Base-by-base conservation (phyloP, 2,888 invertebrate species). In the Sphaeridia pumilis region DNA sequence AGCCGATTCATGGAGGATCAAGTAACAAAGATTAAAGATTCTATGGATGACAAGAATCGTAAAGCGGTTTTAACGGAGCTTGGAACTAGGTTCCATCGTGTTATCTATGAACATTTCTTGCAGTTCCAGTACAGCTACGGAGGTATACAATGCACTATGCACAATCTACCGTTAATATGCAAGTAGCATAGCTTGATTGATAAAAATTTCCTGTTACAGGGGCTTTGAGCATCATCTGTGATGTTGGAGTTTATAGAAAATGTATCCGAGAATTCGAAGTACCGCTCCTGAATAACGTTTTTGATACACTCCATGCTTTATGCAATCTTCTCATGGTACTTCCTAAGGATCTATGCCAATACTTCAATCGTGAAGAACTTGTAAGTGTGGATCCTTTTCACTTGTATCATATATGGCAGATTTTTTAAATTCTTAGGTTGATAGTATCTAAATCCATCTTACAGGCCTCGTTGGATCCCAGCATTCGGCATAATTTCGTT, bases 201-300 rank as follows among this genome's bases (percentile, higher is more conserved):
- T 10, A 31, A 31, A 14, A 14, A 36, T 35, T 21, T 35, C 25
- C 45, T 52, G 51, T 69, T 70, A 46, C 69, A 84, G 88, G 97
- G 51, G 95, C 95, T 1, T 92, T 98, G 88, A 84, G 92, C 70
- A 90, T 89, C 2, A 92, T 98, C 65, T 95, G 94, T 73, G 98
- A 98, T 75, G 87, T 98, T 64, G 94, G 94, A 67, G 95, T 95
- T 72, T 97, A 97, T 71, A 78, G 94, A 21, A 86, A 87, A 64
- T 88, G 87, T 68, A 84, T 82, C n/a, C 84, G 86, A 68, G 81
- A 82, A 45, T 74, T 84, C 52, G 76, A 82, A 50, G 82, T 89
- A 7, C 76, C 84, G 2, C 73, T 89, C 47, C 84, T 94, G 35
- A 82, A 81, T 42, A 82, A 84, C 54, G 75, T 95, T n/a, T 97